Conservation (phyloP, 2,888 invertebrate genomes). For the Drosophila kuntzei region DNA sequence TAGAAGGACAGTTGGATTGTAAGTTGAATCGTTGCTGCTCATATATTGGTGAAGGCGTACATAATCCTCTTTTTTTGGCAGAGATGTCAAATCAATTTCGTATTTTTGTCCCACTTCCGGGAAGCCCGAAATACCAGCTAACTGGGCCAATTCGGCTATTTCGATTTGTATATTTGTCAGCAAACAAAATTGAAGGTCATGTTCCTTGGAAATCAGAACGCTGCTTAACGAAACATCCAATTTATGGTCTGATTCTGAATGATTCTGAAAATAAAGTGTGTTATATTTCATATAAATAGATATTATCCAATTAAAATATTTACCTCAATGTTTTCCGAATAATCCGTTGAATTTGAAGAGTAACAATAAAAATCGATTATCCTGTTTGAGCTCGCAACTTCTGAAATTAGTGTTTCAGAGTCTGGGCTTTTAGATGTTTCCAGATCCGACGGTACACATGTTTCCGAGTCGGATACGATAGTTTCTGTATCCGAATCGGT, state of each 20-base stretch:
- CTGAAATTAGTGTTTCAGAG: neutral
- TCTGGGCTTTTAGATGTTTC: neutral
- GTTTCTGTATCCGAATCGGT: neutral
- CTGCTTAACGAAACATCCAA: too few species aligned
- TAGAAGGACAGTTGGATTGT: neutral
- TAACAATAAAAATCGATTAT: too few species aligned
- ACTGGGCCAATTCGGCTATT: neutral
- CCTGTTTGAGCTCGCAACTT: too few species aligned
- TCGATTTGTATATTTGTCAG: neutral
- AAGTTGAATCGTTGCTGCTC: neutral
- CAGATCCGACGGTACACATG: neutral
- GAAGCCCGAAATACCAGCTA: neutral
- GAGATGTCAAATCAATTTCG: conserved; percentile 3
- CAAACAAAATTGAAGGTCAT: neutral
- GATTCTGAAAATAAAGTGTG: neutral
- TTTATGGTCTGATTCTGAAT: neutral
- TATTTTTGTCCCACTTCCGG: neutral
- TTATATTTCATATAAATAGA: neutral
- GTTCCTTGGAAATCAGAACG: neutral
- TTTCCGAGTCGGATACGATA: neutral
- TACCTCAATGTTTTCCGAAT: neutral
- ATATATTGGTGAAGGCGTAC: neutral
- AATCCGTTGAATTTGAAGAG: neutral
- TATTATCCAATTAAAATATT: neutral
- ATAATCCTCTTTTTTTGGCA: neutral